phyloP scores from a whole-genome alignment of 2,888 invertebrate genomes.

The Drosophila merina region DNA sequence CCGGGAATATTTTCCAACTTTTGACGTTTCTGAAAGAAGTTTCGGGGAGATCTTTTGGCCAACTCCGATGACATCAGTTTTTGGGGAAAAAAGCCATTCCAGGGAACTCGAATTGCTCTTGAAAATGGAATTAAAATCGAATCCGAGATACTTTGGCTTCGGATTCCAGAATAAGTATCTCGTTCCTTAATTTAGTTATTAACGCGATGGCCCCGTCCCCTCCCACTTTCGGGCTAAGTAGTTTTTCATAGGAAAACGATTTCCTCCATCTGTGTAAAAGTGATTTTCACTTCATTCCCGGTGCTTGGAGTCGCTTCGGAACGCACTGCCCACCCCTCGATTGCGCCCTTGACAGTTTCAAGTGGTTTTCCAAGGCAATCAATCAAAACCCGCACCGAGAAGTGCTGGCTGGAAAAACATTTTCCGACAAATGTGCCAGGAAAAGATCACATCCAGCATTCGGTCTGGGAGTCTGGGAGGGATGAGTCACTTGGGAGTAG shows the following conservation, averaged over 20 bases:
- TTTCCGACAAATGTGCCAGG: slow-evolving; percentile 53
- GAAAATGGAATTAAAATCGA: too few species aligned
- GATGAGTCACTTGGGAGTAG: slow-evolving; percentile 27
- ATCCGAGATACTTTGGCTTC: neutral
- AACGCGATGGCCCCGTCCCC: slow-evolving; percentile 24
- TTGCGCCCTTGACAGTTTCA: slow-evolving; percentile 63
- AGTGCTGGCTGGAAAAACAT: slow-evolving; percentile 52
- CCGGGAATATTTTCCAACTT: slow-evolving; percentile 51
- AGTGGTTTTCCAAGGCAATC: slow-evolving; percentile 76
- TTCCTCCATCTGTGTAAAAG: slow-evolving; percentile 44
- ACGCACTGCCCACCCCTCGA: neutral
- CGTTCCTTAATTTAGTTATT: slow-evolving; percentile 56
- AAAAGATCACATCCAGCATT: slow-evolving; percentile 52
- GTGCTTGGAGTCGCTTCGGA: slow-evolving; percentile 12
- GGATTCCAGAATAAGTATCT: slow-evolving; percentile 20
- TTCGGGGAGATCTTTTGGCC: neutral
- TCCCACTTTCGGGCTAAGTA: slow-evolving; percentile 48
- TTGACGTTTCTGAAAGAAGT: slow-evolving; percentile 17
- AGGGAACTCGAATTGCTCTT: too few species aligned
- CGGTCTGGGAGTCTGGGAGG: slow-evolving; percentile 8
- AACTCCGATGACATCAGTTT: neutral
- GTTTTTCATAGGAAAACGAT: slow-evolving; percentile 69
- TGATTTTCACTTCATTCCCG: slow-evolving; percentile 73
- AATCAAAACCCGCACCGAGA: slow-evolving; percentile 57
- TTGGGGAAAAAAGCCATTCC: too few species aligned